These are phyloP conservation scores for Catocala sponsa DNA, from an alignment of 2,888 invertebrate species.

Conservation along the genomic window DNA sequence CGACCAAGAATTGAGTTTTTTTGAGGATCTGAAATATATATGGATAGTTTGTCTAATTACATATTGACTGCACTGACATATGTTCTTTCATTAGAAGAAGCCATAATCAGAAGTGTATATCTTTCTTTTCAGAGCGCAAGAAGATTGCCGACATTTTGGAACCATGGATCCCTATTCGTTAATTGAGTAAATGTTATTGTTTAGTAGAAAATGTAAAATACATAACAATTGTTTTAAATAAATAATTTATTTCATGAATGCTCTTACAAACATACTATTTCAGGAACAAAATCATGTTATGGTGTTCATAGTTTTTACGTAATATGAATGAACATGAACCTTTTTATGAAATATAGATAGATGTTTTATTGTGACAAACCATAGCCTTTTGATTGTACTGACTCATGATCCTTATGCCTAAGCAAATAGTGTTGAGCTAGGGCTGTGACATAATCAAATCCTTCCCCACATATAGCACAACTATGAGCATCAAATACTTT, in stretches of 20 bases:
- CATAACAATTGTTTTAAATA: constrained; percentile 31
- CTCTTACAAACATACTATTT: constrained; percentile 8
- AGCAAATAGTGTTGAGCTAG: constrained; percentile 73
- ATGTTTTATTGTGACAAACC: constrained; percentile 29
- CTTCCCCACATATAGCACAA: constrained; percentile 73
- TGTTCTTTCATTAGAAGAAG: too few relatives aligned
- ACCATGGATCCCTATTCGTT: constrained; percentile 91
- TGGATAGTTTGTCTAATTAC: too few relatives aligned
- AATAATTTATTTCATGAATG: constrained; percentile 43
- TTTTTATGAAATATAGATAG: background rate
- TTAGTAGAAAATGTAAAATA: constrained; percentile 40
- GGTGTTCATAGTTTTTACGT: constrained; percentile 1
- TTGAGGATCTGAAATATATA: too few relatives aligned
- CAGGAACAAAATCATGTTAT: background rate
- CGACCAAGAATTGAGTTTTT: too few relatives aligned
- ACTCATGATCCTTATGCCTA: constrained; percentile 67
- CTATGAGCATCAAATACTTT: constrained; percentile 57
- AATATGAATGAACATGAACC: background rate
- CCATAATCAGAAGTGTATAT: too few relatives aligned
- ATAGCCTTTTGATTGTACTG: constrained; percentile 41
- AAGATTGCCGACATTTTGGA: constrained; percentile 89
- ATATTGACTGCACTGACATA: too few relatives aligned
- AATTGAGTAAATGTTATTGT: constrained; percentile 52
- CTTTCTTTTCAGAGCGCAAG: constrained; percentile 86
- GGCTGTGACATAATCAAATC: constrained; percentile 68